Conservation (phyloP, 2,113 vertebrate species). For the Alosa alosa region DNA sequence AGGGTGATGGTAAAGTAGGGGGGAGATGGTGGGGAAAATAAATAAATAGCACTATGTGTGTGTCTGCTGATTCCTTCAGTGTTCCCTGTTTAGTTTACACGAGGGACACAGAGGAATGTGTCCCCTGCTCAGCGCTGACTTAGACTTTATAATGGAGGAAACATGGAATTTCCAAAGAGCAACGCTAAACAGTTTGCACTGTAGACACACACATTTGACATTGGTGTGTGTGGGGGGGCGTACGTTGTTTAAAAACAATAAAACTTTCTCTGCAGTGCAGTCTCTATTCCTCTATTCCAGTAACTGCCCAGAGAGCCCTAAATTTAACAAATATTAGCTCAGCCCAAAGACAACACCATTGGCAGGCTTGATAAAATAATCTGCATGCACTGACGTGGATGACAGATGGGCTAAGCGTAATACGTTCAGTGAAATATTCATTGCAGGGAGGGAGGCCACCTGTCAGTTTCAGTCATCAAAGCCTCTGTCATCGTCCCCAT, state of each 20-base stretch:
- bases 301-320: background rate
- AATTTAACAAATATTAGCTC: conserved; percentile 11
- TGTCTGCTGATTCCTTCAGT: conserved; percentile 3
- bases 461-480: background rate
- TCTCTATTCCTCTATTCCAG: background rate
- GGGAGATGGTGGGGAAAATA: background rate
- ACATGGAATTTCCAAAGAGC: background rate
- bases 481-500: background rate
- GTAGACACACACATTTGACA: background rate
- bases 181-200: background rate
- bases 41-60: background rate
- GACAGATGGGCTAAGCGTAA: conserved; percentile 11
- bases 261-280: conserved; percentile 37
- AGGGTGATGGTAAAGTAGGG: background rate
- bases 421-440: background rate
- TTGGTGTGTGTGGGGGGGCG: background rate
- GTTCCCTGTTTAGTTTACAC: background rate
- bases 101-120: background rate
- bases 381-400: background rate
- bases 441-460: background rate
- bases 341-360: background rate
- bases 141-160: background rate
- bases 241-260: conserved; percentile 38
- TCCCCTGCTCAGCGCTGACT: background rate
- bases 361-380: conserved; percentile 8